A percentile compares a stretch with the other conserved stretches of the same genome.
Conservation (phyloP, 2,888 invertebrate species). For the Aleiodes leptofemur region DNA sequence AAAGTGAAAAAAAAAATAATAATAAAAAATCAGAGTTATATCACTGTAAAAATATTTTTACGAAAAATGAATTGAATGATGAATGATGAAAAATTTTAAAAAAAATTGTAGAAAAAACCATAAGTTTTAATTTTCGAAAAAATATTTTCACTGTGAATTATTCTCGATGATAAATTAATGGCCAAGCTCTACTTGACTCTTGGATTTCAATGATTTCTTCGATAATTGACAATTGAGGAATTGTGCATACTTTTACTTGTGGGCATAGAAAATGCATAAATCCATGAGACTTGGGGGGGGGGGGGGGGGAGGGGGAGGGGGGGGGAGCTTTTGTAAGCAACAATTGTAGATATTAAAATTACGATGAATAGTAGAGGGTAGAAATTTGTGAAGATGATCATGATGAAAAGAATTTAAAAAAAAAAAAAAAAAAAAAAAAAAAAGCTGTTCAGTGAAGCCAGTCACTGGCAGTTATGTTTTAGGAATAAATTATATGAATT, state of each 20-base stretch:
- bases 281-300: background rate
- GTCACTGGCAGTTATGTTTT: slow-evolving; percentile 22
- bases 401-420: background rate
- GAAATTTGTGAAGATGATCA: too few relatives aligned
- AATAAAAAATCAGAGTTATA: slow-evolving; percentile 11
- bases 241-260: background rate
- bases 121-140: slow-evolving; percentile 34
- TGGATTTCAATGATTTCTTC: slow-evolving; percentile 4
- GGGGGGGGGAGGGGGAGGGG: too few relatives aligned
- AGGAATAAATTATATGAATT: slow-evolving; percentile 26
- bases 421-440: background rate
- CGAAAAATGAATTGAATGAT: slow-evolving; percentile 25
- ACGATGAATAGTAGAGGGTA: slow-evolving; percentile 15
- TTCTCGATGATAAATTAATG: background rate
- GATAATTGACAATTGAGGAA: slow-evolving; percentile 15
- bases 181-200: background rate
- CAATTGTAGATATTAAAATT: slow-evolving; percentile 28
- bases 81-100: background rate
- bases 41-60: slow-evolving; percentile 40
- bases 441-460: slow-evolving; percentile 13
- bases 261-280: background rate
- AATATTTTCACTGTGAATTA: slow-evolving; percentile 31
- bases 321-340: slow-evolving; percentile 8
- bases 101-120: slow-evolving; percentile 22
- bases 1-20: slow-evolving; percentile 7